Evolutionary conservation across 2,888 invertebrate genomes (phyloP).

Genomic region (Pristionchus arcanus): DNA sequence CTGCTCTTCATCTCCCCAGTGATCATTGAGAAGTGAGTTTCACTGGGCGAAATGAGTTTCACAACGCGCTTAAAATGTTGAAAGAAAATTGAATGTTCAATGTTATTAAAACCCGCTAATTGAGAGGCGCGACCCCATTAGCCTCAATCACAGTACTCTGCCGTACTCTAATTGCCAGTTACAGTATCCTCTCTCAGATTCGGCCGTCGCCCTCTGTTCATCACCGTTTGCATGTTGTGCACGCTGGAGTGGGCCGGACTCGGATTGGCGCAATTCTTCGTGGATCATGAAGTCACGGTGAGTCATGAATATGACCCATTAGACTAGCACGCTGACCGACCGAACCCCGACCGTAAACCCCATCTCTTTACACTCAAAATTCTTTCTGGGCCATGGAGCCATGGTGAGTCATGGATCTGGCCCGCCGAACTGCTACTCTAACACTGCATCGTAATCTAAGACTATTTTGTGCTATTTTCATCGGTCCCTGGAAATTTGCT

Average conservation of each 20-base stretch:
- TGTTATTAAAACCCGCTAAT: no score
- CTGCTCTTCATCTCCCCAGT: constrained; percentile 53
- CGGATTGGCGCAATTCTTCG: constrained; percentile 65
- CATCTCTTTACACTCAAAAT: background rate
- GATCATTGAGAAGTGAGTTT: constrained; percentile 45
- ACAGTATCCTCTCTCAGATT: constrained; percentile 22
- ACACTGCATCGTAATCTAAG: no score
- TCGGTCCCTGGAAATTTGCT: no score
- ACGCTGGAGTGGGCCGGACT: constrained; percentile 71
- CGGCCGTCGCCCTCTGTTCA: constrained; percentile 69
- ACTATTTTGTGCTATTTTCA: no score
- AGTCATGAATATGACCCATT: background rate
- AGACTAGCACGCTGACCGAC: background rate
- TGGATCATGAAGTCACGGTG: constrained; percentile 60
- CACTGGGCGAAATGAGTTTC: background rate
- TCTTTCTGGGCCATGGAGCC: no score
- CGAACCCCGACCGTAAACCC: background rate
- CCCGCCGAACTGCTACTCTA: no score
- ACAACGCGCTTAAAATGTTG: background rate
- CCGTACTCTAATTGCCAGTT: background rate
- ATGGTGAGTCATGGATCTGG: no score
- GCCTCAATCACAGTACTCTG: no score
- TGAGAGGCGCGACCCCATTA: no score
- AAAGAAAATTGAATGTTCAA: no score
- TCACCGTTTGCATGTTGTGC: constrained; percentile 67